Base-by-base conservation (phyloP, 35 echinoderm and acorn worm species). In the Hemicentrotus pulcherrimus region DNA sequence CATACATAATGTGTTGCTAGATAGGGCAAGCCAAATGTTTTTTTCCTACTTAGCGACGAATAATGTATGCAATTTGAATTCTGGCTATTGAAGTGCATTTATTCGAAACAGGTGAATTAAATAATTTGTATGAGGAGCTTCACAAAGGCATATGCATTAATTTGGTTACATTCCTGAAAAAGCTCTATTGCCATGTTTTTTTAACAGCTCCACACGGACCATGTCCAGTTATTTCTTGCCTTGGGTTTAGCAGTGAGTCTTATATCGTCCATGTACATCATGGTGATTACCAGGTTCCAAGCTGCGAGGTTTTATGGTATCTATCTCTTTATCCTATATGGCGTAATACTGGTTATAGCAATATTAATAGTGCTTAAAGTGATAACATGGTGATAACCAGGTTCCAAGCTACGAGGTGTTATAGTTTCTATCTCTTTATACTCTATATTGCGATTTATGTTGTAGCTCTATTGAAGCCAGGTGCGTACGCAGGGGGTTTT, bases 261-360 rank as follows among this genome's bases (percentile, higher is more conserved):
- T 28, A 33, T 98, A 1, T 99, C 96, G 2, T 99, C 98, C 4
- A 61, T 99, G 32, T 91, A 98, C 94, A 95, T 98, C 90, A 97
- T 98, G 97, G 30, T 99, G 46, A 19, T 95, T n/a, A 94, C 88
- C 18, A 91, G 91, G 58, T 99, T 99, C 94, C 94, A 95, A 58
- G 96, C 96, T 31, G 91, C 48, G 24, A 32, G 88, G 55, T 35
- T 65, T 8, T 96, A 96, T 48, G 96, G 96, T 30, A 70, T 96
- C 88, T 96, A 94, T 86, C 96, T 96, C 16, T 96, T 90, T 85
- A 32, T 87, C 5, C 55, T 96, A 5, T 96, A 96, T 47, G 10
- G 70, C 0, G 78, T 48, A 32, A 61, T 96, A 50, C 94, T 96
- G 2, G 86, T 94, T 14, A 30, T 95, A 19, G 96, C 96, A 9